Base-by-base conservation (phyloP, 2,888 invertebrate species). In the Pollenia angustigena region DNA sequence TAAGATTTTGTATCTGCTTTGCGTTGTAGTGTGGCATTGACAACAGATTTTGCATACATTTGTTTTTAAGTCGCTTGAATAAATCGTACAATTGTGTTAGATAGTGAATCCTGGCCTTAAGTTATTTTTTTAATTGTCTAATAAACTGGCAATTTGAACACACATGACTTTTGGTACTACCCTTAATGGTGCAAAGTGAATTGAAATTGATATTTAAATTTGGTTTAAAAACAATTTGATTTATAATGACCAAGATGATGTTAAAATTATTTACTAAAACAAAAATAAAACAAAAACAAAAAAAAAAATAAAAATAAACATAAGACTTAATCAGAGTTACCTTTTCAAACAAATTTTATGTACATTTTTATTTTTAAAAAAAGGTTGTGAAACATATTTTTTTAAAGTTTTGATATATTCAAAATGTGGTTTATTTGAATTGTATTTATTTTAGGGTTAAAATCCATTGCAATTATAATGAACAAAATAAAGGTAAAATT, bases 371-470 rank as follows among this genome's bases (percentile, higher is more conserved):
- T 71, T 54, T 79, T 72, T 83, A 69, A 66, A 83, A 83, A 86
- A 81, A 66, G 83, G 86, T 87, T 87, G 86, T 84, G 86, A 86
- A 85, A 72, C 60, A 78, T 81, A 56, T 64, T 75, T 79, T 80
- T 32, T 81, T 75, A 42, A 42, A 48, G 12, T 75, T 72, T 83
- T 80, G 42, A 56, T 75, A 75, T 64, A 82, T 75, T 54, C 4
- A 44, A 69, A 71, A 44, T 72, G 18, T 60, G 52, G 58, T 56
- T 48, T n/a, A 62, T 32, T 32, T 81, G 69, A 32, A 14, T 50
- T 56, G 2, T 42, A 40, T 69, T 82, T 64, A 32, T 54, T 75
- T 80, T 80, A 46, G 14, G 32, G 76, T 81, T 8, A 44, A 68
- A 54, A 68, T 52, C 18, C 48, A 85, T 72, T 76, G 9, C 50